phyloP scores from a whole-genome alignment of 2,797 vertebrate species.

The Leptoclinus maculatus region DNA sequence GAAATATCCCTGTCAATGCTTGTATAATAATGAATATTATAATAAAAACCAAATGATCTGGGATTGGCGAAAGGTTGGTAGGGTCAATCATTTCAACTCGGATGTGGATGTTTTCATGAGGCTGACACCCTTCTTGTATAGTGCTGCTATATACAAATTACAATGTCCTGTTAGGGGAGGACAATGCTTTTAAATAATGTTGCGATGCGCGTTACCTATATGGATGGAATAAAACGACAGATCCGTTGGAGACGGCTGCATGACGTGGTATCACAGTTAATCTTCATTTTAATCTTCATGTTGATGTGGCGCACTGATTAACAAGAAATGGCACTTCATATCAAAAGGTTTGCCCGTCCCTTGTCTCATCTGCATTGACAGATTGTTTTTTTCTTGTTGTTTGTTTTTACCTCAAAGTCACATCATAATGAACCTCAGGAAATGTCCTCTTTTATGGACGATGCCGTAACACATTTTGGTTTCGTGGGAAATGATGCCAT shows the following conservation, averaged over 20 bases:
- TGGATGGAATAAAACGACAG: not conserved
- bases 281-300: not conserved
- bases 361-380: not conserved
- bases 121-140: not conserved
- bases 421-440: constrained; percentile 30
- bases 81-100: not conserved
- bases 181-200: not conserved
- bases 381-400: constrained; percentile 1
- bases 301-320: not conserved
- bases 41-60: not conserved
- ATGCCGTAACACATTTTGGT: constrained; percentile 28
- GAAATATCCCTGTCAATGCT: not conserved
- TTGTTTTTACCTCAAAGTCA: constrained; percentile 24
- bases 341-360: not conserved
- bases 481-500: constrained; percentile 50
- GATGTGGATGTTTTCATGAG: not conserved
- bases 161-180: not conserved
- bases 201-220: not conserved
- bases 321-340: not conserved
- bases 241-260: not conserved
- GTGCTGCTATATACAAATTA: not conserved
- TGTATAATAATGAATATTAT: not conserved
- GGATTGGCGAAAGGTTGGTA: not conserved
- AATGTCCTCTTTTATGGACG: constrained; percentile 26
- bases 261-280: not conserved